These are phyloP conservation scores for Trichonephila inaurata DNA, from an alignment of 1,140 invertebrate genomes.

Conservation along the genomic window DNA sequence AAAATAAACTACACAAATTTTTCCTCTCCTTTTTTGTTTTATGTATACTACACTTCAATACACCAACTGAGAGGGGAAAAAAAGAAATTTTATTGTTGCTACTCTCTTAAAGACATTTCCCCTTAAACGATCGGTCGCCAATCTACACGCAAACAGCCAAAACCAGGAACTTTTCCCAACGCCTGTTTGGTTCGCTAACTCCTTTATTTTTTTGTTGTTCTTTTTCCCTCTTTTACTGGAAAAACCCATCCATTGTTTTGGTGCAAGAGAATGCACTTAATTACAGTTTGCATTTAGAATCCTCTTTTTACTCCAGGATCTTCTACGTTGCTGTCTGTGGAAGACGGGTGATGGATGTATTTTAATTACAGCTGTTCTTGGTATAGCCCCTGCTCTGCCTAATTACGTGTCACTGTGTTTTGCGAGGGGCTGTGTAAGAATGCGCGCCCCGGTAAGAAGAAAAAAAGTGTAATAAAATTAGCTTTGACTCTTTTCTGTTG, in stretches of 20 bases:
- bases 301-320: conserved; percentile 33
- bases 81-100: background rate
- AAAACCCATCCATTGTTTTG: conserved; percentile 67
- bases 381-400: conserved; percentile 26
- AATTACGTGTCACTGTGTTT: conserved; percentile 74
- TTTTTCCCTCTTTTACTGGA: background rate
- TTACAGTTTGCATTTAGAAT: conserved; percentile 73
- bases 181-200: background rate
- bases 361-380: conserved; percentile 71
- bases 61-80: no score
- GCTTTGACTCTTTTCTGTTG: conserved; percentile 19
- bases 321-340: background rate
- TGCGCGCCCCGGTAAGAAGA: background rate
- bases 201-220: conserved; percentile 17
- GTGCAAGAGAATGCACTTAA: conserved; percentile 41
- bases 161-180: background rate
- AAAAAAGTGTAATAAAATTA: conserved; percentile 67
- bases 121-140: background rate
- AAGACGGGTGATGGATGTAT: conserved; percentile 59
- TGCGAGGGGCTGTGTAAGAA: conserved; percentile 33
- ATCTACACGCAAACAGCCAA: conserved; percentile 15
- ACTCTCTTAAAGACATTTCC: background rate
- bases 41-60: no score
- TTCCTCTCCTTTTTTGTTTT: no score
- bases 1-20: no score